phyloP scores from a whole-genome alignment of 1,140 invertebrate species.

The Lordiphosa collinella region DNA sequence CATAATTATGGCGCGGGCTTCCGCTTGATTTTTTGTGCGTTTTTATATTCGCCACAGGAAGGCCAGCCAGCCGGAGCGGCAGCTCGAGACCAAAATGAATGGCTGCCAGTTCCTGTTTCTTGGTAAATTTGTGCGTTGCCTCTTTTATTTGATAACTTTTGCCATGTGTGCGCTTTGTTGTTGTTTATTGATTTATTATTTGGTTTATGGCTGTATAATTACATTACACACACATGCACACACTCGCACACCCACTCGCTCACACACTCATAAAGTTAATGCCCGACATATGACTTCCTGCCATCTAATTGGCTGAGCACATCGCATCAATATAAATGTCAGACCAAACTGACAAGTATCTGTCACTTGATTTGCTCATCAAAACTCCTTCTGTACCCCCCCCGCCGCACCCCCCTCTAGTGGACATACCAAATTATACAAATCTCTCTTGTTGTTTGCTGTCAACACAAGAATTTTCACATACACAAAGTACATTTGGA shows the following conservation, averaged over 20 bases:
- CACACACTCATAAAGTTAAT: slow-evolving; percentile 44
- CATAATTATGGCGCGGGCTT: slow-evolving; percentile 63
- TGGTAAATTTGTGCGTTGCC: slow-evolving; percentile 1
- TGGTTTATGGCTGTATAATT: slow-evolving; percentile 65
- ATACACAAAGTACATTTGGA: slow-evolving; percentile 1
- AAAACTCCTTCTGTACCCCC: not conserved
- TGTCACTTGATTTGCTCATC: slow-evolving; percentile 31
- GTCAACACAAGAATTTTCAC: slow-evolving; percentile 8
- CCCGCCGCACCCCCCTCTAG: not conserved
- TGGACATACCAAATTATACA: slow-evolving; percentile 19
- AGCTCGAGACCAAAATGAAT: slow-evolving; percentile 46
- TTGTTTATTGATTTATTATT: slow-evolving; percentile 68
- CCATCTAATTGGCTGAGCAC: slow-evolving; percentile 47
- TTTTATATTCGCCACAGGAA: slow-evolving; percentile 37
- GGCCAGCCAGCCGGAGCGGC: not conserved
- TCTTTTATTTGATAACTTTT: slow-evolving; percentile 14
- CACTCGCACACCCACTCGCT: not conserved
- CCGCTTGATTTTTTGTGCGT: slow-evolving; percentile 14
- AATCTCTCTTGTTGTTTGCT: slow-evolving; percentile 24
- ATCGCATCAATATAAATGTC: slow-evolving; percentile 62
- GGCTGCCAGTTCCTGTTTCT: slow-evolving; percentile 48
- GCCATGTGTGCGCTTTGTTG: slow-evolving; percentile 9
- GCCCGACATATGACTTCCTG: slow-evolving; percentile 43
- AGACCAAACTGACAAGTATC: slow-evolving; percentile 45
- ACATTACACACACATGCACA: slow-evolving; percentile 56